Conservation (phyloP, 2,888 invertebrate species). For the Steinernema hermaphroditum region DNA sequence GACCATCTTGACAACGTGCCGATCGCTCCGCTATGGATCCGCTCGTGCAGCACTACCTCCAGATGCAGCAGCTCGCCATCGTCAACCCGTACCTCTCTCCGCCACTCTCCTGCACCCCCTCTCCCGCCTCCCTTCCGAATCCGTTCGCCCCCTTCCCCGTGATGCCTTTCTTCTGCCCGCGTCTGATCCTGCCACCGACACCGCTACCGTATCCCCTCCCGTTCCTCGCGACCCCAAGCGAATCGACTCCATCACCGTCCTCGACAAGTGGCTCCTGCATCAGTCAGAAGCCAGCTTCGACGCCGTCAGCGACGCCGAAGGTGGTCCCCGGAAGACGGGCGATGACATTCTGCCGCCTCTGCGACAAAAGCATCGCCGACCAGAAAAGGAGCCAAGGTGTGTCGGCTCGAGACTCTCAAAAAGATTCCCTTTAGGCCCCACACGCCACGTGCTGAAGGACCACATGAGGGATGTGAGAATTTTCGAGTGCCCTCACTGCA, state of each 20-base stretch:
- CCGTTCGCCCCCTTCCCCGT: not conserved
- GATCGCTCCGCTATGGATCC: not conserved
- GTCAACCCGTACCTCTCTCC: not conserved
- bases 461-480: not conserved
- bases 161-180: not conserved
- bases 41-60: not conserved
- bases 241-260: not conserved
- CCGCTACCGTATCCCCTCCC: not conserved
- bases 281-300: not conserved
- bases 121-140: not conserved
- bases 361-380: not conserved
- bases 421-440: not conserved
- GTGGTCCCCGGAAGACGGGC: not conserved
- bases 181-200: not conserved
- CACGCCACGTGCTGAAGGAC: conserved; percentile 11
- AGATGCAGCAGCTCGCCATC: not conserved
- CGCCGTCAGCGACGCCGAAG: not conserved
- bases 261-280: not conserved
- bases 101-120: not conserved
- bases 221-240: not conserved
- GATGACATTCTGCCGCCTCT: conserved; percentile 7
- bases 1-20: not conserved
- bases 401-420: too few species aligned
- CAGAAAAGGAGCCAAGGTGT: not conserved
- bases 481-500: conserved; percentile 2